Evolutionary conservation across 2,797 vertebrate species (phyloP).

Genomic region (Amblyopsis hoosieri): DNA sequence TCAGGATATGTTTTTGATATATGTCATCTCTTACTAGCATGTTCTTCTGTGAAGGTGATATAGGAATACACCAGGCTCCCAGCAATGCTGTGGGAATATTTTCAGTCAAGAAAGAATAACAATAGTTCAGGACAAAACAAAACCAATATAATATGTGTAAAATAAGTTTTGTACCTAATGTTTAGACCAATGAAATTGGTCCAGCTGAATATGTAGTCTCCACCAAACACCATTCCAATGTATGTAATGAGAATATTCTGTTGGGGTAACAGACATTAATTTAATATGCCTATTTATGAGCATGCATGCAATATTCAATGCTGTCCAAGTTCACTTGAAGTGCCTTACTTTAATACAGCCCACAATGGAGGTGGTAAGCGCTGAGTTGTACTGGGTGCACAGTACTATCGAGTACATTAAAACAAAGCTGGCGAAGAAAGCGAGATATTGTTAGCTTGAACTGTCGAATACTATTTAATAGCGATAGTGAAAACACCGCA

Average conservation of each 20-base stretch:
- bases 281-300: background rate
- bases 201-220: slow-evolving; percentile 98
- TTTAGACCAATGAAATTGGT: slow-evolving; percentile 95
- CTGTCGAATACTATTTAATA: too few relatives aligned
- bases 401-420: slow-evolving; percentile 95
- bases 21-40: slow-evolving; percentile 77
- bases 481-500: too few relatives aligned
- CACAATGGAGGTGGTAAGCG: slow-evolving; percentile 95
- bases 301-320: too few relatives aligned
- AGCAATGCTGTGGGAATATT: slow-evolving; percentile 81
- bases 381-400: slow-evolving; percentile 95
- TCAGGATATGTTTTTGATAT: slow-evolving; percentile 29
- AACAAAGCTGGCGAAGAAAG: slow-evolving; percentile 80
- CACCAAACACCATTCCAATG: slow-evolving; percentile 95
- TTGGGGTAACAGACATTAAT: slow-evolving; percentile 11
- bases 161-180: slow-evolving; percentile 83
- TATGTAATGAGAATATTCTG: slow-evolving; percentile 98
- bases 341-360: slow-evolving; percentile 92
- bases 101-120: background rate
- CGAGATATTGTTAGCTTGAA: slow-evolving; percentile 2
- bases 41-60: slow-evolving; percentile 92
- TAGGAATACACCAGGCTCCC: slow-evolving; percentile 97
- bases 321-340: background rate
- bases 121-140: background rate
- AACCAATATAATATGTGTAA: too few relatives aligned